Conservation (phyloP, 1,140 invertebrate species). For the Vanessa atalanta region DNA sequence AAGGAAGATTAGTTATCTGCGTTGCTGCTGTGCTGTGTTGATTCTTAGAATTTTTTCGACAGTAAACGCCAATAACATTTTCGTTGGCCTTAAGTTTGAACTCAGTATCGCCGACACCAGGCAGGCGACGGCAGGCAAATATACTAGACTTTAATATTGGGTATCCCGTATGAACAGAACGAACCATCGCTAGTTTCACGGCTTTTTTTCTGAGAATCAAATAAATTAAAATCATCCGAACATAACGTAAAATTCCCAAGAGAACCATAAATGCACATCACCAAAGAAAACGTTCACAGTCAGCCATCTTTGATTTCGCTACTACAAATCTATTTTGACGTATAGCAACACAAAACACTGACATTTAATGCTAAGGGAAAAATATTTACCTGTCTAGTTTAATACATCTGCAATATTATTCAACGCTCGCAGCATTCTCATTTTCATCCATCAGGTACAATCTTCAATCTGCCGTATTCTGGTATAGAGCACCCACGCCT, state of each 20-base stretch:
- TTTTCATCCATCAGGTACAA: constrained; percentile 63
- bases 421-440: constrained; percentile 40
- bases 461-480: constrained; percentile 52
- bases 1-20: too few species aligned
- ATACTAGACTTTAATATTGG: too few species aligned
- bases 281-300: neutral
- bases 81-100: too few species aligned
- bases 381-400: constrained; percentile 33
- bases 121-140: too few species aligned
- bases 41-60: too few species aligned
- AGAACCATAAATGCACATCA: too few species aligned
- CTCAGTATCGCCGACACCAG: too few species aligned
- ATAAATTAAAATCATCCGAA: neutral
- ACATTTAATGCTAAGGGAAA: constrained; percentile 16
- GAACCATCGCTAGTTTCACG: too few species aligned
- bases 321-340: constrained; percentile 22
- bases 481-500: constrained; percentile 47
- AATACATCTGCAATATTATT: constrained; percentile 47
- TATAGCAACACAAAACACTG: constrained; percentile 26
- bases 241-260: neutral
- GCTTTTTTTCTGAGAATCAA: too few species aligned
- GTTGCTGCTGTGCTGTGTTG: too few species aligned
- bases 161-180: too few species aligned
- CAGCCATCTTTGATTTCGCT: constrained; percentile 12
- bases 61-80: too few species aligned